Percentiles rank a stretch among this genome's conserved stretches.
Conservation (phyloP, 2,113 vertebrate genomes). For the Periophthalmodon schlosseri region DNA sequence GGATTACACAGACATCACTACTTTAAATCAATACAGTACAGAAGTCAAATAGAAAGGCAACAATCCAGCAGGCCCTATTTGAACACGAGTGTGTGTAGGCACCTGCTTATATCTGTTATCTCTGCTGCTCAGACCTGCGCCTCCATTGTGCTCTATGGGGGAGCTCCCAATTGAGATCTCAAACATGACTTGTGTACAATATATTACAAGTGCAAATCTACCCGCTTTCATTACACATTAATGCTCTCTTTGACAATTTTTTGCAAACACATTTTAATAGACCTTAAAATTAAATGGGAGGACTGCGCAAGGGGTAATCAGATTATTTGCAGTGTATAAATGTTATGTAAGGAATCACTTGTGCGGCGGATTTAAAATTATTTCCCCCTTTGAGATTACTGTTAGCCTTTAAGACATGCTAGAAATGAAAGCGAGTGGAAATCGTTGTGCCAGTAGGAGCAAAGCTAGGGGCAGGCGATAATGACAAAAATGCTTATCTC, state of each 20-base stretch:
- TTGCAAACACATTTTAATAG: slow-evolving; percentile 34
- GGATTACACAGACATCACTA: too few relatives aligned
- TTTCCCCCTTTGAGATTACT: slow-evolving; percentile 19
- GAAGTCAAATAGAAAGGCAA: background rate
- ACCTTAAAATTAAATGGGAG: slow-evolving; percentile 44
- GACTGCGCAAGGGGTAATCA: slow-evolving; percentile 18
- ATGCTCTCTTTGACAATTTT: slow-evolving; percentile 37
- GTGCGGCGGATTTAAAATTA: slow-evolving; percentile 24
- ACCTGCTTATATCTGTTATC: slow-evolving; percentile 69
- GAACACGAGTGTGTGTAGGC: slow-evolving; percentile 48
- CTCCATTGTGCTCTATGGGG: slow-evolving; percentile 72
- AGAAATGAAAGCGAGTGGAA: slow-evolving; percentile 6
- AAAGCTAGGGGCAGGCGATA: background rate
- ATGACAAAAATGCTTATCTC: too few relatives aligned
- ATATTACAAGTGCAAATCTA: slow-evolving; percentile 66
- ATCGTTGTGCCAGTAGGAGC: too few relatives aligned
- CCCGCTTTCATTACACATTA: slow-evolving; percentile 55
- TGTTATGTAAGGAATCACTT: slow-evolving; percentile 35
- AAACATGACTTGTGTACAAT: slow-evolving; percentile 69
- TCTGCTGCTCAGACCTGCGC: slow-evolving; percentile 67
- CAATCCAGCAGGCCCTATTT: slow-evolving; percentile 4
- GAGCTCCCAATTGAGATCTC: slow-evolving; percentile 78
- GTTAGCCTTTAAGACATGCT: slow-evolving; percentile 21
- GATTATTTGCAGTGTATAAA: slow-evolving; percentile 25
- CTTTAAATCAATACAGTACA: background rate